Evolutionary conservation across 23 tunicate species (phyloP), one percentile per base, ranked within the genome.

Genomic region (Halocynthia roretzi): DNA sequence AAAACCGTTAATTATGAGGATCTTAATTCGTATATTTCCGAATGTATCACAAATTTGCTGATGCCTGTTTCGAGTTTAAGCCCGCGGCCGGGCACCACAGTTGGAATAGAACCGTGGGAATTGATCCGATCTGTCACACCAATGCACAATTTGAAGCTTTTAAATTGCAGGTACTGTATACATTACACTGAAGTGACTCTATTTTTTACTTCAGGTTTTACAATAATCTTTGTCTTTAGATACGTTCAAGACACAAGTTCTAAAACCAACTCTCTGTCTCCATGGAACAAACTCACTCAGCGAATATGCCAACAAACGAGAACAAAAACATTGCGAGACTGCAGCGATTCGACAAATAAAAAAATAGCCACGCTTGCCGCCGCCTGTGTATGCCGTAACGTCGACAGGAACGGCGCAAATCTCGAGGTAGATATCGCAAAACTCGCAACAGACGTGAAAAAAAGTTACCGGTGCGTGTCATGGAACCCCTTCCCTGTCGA

Each of bases 401-500:
- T 76, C 8, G 77, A 31, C 10, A 53, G 22, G 10, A 67, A 4
- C 12, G 50, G 22, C 10, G 1, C 78, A 6, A 68, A 68, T 18
- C 44, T 31, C 4, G 21, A 74, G 10, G n/a, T 74, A 9, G 78
- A 74, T 56, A 48, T 54, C 8, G 63, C 78, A 53, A 74, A 74
- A 53, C 49, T 56, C 14, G 78, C 78, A 10, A 10, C 78, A 8
- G 56, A 54, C 2, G n/a, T 74, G 63, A 74, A 74, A 54, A 74
- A 74, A 54, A 18, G 67, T 6, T 71, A 75, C 48, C 83, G 77
- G 7, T 91, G 71, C 57, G 87, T 82, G 10, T 52, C 71, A 19
- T 91, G 97, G 97, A 91, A 91, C 71, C 97, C 97, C 23, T 91
- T 56, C 77, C 97, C 97, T 5, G 68, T 86, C 19, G 97, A 91